phyloP scores from a whole-genome alignment of 2,888 invertebrate genomes.

The Lithophane socia region DNA sequence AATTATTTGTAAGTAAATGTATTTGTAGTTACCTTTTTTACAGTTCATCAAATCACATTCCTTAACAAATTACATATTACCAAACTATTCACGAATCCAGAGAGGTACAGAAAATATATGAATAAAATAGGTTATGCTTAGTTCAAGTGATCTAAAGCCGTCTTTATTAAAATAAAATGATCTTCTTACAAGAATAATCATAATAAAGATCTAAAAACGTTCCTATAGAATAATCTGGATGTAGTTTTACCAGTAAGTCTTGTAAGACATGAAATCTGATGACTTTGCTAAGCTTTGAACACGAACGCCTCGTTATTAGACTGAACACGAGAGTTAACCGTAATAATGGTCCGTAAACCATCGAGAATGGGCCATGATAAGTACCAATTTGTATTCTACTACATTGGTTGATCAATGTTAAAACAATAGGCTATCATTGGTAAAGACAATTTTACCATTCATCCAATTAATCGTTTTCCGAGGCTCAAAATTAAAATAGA shows the following conservation, averaged over 20 bases:
- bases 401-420: neutral
- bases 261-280: neutral
- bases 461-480: neutral
- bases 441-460: constrained; percentile 5
- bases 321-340: neutral
- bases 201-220: neutral
- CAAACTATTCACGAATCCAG: neutral
- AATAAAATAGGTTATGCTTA: neutral
- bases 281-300: neutral
- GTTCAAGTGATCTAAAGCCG: neutral
- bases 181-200: neutral
- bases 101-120: too few relatives aligned
- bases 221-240: neutral
- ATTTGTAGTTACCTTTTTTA: neutral
- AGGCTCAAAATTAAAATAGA: neutral
- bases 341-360: neutral
- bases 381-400: neutral
- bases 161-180: neutral
- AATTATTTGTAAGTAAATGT: neutral
- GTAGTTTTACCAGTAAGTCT: neutral
- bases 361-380: constrained; percentile 1
- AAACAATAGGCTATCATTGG: neutral
- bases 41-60: neutral
- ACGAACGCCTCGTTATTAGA: neutral
- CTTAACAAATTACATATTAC: neutral